These are phyloP conservation scores for Drosophila robusta DNA, from an alignment of 2,888 invertebrate species.

Conservation along the genomic window DNA sequence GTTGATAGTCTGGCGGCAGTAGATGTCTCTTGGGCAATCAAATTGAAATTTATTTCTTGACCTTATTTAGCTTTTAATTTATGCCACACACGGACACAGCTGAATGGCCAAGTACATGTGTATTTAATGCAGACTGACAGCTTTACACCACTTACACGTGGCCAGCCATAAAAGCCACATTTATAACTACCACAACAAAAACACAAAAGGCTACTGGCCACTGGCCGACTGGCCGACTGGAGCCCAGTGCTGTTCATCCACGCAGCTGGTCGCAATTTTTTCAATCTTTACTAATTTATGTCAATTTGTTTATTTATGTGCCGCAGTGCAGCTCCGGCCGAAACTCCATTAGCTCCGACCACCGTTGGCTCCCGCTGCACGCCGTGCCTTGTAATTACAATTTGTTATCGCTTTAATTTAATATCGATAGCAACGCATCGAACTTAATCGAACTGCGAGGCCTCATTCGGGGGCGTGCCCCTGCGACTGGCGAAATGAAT, in stretches of 20 bases:
- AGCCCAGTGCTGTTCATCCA: slow-evolving; percentile 10
- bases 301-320: slow-evolving; percentile 77
- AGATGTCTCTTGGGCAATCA: slow-evolving; percentile 56
- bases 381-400: slow-evolving; percentile 69
- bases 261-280: slow-evolving; percentile 49
- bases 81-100: slow-evolving; percentile 40
- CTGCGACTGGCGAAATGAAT: slow-evolving; percentile 18
- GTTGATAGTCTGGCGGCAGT: slow-evolving; percentile 36
- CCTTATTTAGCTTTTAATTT: slow-evolving; percentile 74
- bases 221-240: background rate
- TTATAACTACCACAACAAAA: slow-evolving; percentile 47
- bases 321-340: slow-evolving; percentile 28
- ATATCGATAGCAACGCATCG: slow-evolving; percentile 54
- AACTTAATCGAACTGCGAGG: slow-evolving; percentile 1
- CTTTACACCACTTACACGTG: slow-evolving; percentile 55
- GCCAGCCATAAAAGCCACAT: slow-evolving; percentile 56
- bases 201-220: slow-evolving; percentile 15
- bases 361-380: slow-evolving; percentile 18
- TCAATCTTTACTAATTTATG: slow-evolving; percentile 78
- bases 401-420: slow-evolving; percentile 79
- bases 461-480: background rate
- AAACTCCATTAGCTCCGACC: slow-evolving; percentile 64
- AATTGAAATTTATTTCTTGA: slow-evolving; percentile 74
- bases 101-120: slow-evolving; percentile 38
- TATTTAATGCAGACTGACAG: slow-evolving; percentile 61